These are phyloP conservation scores for Chauna torquata DNA, from an alignment of 2,113 vertebrate genomes.

Conservation along the genomic window DNA sequence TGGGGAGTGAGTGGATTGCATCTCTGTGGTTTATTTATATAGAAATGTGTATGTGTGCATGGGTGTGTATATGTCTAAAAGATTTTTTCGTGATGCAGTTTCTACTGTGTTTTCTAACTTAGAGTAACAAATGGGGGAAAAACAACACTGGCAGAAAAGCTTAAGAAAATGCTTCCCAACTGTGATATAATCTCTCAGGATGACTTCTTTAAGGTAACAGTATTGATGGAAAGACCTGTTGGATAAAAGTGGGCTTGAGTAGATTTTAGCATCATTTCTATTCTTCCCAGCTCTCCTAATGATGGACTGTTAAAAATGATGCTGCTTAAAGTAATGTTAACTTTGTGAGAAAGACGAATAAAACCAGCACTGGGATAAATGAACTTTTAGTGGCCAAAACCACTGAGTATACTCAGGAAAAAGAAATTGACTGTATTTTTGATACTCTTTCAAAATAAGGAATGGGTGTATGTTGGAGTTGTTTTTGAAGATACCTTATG, in stretches of 20 bases:
- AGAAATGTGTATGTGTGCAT: not conserved
- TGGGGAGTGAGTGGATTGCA: not conserved
- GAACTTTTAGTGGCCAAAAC: not conserved
- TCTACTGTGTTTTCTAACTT: not conserved
- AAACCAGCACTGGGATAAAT: not conserved
- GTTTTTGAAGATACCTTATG: not conserved
- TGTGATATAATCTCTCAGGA: slow-evolving; percentile 90
- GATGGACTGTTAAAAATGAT: not conserved
- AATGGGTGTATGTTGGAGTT: accelerated
- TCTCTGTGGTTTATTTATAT: not conserved
- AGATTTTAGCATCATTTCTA: not conserved
- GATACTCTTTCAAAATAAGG: not conserved
- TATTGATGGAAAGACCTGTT: not conserved
- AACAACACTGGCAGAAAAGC: slow-evolving; percentile 84
- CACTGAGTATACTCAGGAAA: not conserved
- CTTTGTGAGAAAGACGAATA: not conserved
- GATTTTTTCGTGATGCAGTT: not conserved
- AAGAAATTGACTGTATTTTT: not conserved
- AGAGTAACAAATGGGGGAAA: slow-evolving; percentile 96
- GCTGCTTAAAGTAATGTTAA: not conserved
- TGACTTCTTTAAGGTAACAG: slow-evolving; percentile 90
- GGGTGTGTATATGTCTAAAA: not conserved
- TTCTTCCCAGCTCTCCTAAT: not conserved
- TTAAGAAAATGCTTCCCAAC: slow-evolving; percentile 83
- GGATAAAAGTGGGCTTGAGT: not conserved